Evolutionary conservation across 2,797 vertebrate species (phyloP).

Genomic region (Botia almorhae): DNA sequence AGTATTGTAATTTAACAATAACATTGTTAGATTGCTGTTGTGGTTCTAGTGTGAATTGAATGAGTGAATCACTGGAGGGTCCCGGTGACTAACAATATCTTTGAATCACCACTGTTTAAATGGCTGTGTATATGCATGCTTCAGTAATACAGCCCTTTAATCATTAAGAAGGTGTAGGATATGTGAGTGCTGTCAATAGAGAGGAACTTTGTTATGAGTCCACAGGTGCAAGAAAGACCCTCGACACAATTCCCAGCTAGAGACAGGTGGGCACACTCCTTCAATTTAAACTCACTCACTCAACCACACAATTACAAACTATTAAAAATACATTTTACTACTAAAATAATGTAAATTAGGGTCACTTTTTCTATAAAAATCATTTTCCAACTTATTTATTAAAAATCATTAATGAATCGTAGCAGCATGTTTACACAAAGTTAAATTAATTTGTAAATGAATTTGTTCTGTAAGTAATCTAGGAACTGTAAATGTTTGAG

Average conservation of each 20-base stretch:
- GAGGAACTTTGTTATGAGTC: background rate
- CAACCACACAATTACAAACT: background rate
- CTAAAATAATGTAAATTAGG: no score
- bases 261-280: conserved; percentile 21
- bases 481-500: no score
- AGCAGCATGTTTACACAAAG: background rate
- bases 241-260: conserved; percentile 15
- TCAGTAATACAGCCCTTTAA: background rate
- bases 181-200: conserved; percentile 13
- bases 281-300: background rate
- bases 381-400: background rate
- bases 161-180: conserved; percentile 4
- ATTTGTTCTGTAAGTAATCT: no score
- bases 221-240: conserved; percentile 45
- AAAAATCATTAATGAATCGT: background rate
- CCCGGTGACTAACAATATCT: conserved; percentile 7
- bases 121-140: background rate
- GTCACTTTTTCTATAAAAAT: no score
- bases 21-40: background rate
- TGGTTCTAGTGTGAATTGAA: background rate
- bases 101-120: conserved; percentile 20
- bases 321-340: background rate
- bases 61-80: background rate
- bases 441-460: background rate
- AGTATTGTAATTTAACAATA: background rate